A percentile compares a stretch with the other conserved stretches of the same genome.
Evolutionary conservation across 2,797 vertebrate genomes (phyloP).

Genomic region (Kryptolebias ocellatus): DNA sequence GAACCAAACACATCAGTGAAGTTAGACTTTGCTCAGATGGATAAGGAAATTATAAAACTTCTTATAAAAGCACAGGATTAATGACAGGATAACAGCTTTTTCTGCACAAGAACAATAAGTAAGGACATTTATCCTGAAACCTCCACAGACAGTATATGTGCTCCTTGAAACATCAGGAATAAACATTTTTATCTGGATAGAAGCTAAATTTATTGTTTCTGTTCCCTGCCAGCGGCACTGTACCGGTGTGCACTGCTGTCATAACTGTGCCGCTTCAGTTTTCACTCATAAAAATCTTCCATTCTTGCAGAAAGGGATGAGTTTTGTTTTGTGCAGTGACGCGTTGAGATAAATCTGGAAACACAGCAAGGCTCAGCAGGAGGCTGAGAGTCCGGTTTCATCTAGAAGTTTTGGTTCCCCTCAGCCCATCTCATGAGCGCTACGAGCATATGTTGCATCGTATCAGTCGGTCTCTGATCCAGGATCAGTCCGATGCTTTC

Average conservation of each 20-base stretch:
- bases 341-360: constrained; percentile 25
- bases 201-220: constrained; percentile 17
- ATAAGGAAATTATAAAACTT: too few species aligned
- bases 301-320: constrained; percentile 12
- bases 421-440: constrained; percentile 4
- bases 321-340: constrained; percentile 24
- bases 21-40: too few species aligned
- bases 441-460: constrained; percentile 6
- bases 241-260: constrained; percentile 5
- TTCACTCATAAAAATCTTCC: constrained; percentile 13
- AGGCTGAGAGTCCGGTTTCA: constrained; percentile 13
- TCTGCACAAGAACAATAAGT: too few species aligned
- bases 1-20: too few species aligned
- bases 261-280: constrained; percentile 4
- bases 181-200: constrained; percentile 17
- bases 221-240: constrained; percentile 29
- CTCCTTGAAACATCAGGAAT: too few species aligned
- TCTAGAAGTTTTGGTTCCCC: constrained; percentile 15
- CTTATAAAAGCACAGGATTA: too few species aligned
- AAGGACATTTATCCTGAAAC: constrained; percentile 1
- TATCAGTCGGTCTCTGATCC: constrained; percentile 34
- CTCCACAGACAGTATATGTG: too few species aligned
- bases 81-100: too few species aligned
- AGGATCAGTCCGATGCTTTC: constrained; percentile 24
- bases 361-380: constrained; percentile 11